Evolutionary conservation across 1,140 invertebrate species (phyloP).

Genomic region (Acromyrmex charruanus): DNA sequence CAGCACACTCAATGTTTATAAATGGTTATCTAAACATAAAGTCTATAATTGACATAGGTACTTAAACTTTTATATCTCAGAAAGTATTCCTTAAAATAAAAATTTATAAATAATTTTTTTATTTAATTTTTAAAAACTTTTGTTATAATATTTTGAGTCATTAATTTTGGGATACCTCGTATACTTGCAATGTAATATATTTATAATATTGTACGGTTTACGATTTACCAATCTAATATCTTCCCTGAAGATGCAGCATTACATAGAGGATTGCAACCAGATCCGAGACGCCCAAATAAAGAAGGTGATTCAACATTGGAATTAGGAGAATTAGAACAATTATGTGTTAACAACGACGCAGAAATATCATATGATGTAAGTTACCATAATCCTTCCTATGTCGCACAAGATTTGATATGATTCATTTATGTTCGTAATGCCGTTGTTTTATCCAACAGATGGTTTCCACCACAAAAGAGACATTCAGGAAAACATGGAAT

Average conservation of each 20-base stretch:
- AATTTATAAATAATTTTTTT: too few species aligned
- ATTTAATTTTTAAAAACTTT: too few species aligned
- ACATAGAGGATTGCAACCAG: constrained; percentile 78
- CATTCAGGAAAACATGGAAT: constrained; percentile 98
- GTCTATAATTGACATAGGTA: too few species aligned
- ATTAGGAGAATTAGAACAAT: constrained; percentile 97
- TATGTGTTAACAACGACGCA: constrained; percentile 98
- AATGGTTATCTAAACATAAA: too few species aligned
- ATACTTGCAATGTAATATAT: neutral
- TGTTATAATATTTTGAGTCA: too few species aligned
- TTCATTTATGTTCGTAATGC: neutral
- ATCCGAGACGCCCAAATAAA: constrained; percentile 87
- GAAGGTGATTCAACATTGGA: constrained; percentile 95
- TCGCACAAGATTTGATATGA: constrained; percentile 7
- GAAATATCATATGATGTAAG: constrained; percentile 96
- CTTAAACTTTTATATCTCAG: too few species aligned
- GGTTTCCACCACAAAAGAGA: constrained; percentile 94
- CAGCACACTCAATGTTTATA: too few species aligned
- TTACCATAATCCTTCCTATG: constrained; percentile 60
- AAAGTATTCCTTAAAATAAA: too few species aligned
- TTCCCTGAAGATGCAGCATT: constrained; percentile 73
- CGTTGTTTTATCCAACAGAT: constrained; percentile 86
- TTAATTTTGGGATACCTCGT: too few species aligned
- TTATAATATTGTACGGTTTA: constrained; percentile 17
- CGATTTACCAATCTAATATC: constrained; percentile 3